Evolutionary conservation across 2,797 vertebrate genomes (phyloP).

Genomic region (Gymnothorax reevesii): DNA sequence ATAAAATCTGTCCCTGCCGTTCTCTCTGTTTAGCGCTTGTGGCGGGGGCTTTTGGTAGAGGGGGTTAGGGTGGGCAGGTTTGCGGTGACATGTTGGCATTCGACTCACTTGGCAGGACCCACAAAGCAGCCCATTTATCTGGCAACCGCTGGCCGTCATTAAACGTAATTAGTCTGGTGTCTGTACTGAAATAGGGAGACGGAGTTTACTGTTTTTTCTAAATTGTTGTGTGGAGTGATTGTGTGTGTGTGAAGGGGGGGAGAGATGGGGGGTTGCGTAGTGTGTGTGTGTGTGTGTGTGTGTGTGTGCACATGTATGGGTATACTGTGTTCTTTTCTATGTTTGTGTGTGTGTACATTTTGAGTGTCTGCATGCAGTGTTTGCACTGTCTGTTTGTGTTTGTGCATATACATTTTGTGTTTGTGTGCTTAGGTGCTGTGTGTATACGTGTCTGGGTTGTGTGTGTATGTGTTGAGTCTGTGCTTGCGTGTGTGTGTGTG

Average conservation of each 20-base stretch:
- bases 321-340: too few species aligned
- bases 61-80: slow-evolving; percentile 37
- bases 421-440: slow-evolving; percentile 59
- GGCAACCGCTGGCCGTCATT: slow-evolving; percentile 63
- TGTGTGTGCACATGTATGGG: neutral
- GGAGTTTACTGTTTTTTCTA: slow-evolving; percentile 68
- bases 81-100: slow-evolving; percentile 50
- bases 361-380: too few species aligned
- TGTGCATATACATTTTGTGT: slow-evolving; percentile 59
- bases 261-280: neutral
- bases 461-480: slow-evolving; percentile 59
- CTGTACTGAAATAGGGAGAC: slow-evolving; percentile 64
- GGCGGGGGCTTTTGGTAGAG: neutral
- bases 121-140: slow-evolving; percentile 61
- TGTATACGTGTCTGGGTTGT: slow-evolving; percentile 56
- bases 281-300: neutral
- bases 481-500: slow-evolving; percentile 60
- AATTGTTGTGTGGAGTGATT: slow-evolving; percentile 65
- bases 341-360: too few species aligned
- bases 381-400: slow-evolving; percentile 47
- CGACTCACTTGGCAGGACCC: slow-evolving; percentile 56
- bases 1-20: too few species aligned
- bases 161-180: slow-evolving; percentile 73
- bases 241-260: slow-evolving; percentile 7
- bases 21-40: neutral